phyloP scores from a whole-genome alignment of 2,888 invertebrate species.

The Endomychus coccineus region DNA sequence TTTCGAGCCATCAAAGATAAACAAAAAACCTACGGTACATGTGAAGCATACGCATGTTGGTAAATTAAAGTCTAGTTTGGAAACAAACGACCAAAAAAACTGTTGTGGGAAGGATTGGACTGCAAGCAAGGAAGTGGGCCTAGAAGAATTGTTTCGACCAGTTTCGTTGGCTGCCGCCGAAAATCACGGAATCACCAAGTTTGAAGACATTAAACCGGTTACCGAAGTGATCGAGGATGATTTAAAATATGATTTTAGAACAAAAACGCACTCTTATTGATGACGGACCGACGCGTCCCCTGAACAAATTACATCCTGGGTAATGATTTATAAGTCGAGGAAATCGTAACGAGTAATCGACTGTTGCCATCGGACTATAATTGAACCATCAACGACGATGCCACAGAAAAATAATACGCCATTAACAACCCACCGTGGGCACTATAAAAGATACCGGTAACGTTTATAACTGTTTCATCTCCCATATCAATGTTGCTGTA shows the following conservation, averaged over 20 bases:
- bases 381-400: no score
- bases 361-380: no score
- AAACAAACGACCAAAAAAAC: conserved; percentile 2
- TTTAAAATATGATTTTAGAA: conserved; percentile 40
- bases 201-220: conserved; percentile 36
- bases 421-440: no score
- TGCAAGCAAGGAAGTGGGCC: conserved; percentile 8
- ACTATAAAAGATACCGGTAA: no score
- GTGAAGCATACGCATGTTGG: conserved; percentile 8
- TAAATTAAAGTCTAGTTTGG: conserved; percentile 8
- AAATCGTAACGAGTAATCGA: no score
- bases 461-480: no score
- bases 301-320: conserved; percentile 1
- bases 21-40: conserved; percentile 14
- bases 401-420: no score
- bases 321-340: no score
- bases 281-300: conserved; percentile 1
- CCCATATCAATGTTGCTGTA: no score
- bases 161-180: conserved; percentile 18
- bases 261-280: conserved; percentile 34
- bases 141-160: conserved; percentile 23
- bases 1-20: conserved; percentile 14
- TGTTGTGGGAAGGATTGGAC: conserved; percentile 3
- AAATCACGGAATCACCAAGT: conserved; percentile 5
- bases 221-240: conserved; percentile 37